A percentile compares a stretch with the other conserved stretches of the same genome.
Conservation (phyloP, 2,797 vertebrate genomes). For the Lemur catta region DNA sequence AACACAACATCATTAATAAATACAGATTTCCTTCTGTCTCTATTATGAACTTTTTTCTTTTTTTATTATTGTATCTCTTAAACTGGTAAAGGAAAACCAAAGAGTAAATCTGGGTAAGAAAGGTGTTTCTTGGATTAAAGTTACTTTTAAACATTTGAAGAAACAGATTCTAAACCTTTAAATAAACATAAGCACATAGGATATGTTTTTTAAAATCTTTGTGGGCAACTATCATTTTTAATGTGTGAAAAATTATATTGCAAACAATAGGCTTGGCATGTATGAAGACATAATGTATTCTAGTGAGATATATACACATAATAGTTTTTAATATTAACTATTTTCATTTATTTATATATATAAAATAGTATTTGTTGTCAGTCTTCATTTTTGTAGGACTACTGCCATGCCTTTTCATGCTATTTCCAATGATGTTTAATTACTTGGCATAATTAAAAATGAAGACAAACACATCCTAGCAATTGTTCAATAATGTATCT, state of each 20-base stretch:
- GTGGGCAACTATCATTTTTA: background rate
- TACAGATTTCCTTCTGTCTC: background rate
- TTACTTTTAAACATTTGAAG: background rate
- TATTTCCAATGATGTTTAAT: conserved; percentile 2
- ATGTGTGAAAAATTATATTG: background rate
- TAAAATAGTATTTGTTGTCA: background rate
- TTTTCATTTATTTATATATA: background rate
- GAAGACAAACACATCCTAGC: background rate
- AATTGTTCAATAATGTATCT: background rate
- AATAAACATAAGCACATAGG: background rate
- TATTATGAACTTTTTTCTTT: background rate
- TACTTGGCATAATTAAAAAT: conserved; percentile 6
- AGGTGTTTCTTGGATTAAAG: background rate
- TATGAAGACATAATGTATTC: background rate
- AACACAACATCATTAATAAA: conserved; percentile 15
- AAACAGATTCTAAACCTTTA: conserved; percentile 23
- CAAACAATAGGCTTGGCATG: background rate
- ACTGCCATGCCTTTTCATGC: background rate
- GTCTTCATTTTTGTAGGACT: background rate
- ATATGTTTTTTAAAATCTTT: background rate
- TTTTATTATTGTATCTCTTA: conserved; percentile 4
- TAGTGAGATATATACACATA: background rate
- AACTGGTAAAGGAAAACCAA: background rate
- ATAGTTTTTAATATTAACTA: background rate
- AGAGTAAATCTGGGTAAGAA: background rate